Conservation (phyloP, 2,888 invertebrate genomes). For the Drosophila subquinaria region DNA sequence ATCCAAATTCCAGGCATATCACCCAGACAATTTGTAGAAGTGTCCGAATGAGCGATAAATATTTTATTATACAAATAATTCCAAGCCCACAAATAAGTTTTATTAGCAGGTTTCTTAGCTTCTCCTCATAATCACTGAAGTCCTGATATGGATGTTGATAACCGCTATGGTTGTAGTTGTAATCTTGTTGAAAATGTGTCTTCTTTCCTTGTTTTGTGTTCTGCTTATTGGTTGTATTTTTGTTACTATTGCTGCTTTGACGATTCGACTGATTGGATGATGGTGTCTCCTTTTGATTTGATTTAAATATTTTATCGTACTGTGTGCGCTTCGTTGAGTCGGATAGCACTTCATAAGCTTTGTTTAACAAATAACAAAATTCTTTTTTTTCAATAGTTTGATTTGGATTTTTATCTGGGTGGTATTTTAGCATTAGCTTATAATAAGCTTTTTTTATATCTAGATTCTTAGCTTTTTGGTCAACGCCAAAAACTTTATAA, state of each 20-base stretch:
- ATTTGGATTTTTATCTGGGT: slow-evolving; percentile 41
- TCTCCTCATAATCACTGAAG: not conserved
- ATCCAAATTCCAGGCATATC: not conserved
- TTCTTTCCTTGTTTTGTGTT: not conserved
- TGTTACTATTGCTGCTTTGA: not conserved
- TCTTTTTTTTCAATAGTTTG: not conserved
- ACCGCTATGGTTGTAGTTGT: not conserved
- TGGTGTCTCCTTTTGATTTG: not conserved
- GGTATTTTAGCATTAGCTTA: slow-evolving; percentile 4
- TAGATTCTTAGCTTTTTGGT: not conserved
- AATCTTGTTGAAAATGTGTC: not conserved
- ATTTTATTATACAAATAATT: not conserved
- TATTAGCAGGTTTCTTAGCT: not conserved
- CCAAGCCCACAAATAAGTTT: not conserved
- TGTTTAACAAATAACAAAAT: not conserved
- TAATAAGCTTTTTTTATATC: slow-evolving; percentile 20
- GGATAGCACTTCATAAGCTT: not conserved
- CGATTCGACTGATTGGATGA: not conserved
- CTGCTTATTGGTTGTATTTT: not conserved
- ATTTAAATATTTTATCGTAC: slow-evolving; percentile 9
- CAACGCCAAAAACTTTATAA: slow-evolving; percentile 23
- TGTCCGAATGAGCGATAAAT: not conserved
- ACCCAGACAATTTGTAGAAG: not conserved
- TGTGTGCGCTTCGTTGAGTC: not conserved
- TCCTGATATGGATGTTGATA: not conserved